phyloP scores from a whole-genome alignment of 2,797 vertebrate genomes.

The Poecilia gillii region DNA sequence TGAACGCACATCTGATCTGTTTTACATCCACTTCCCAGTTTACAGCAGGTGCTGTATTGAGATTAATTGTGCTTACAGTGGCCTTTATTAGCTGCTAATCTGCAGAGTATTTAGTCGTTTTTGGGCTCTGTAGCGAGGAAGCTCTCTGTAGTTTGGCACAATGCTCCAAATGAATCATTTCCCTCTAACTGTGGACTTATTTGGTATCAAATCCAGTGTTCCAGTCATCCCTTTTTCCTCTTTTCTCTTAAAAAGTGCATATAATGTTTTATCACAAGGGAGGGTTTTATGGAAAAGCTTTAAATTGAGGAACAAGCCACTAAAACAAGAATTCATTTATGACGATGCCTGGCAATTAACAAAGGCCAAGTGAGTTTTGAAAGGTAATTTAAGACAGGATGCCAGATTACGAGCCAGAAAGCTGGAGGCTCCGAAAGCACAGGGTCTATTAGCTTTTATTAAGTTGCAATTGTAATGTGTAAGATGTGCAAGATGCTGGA shows the following conservation, averaged over 20 bases:
- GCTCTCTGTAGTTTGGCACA: slow-evolving; percentile 12
- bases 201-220: slow-evolving; percentile 22
- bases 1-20: not conserved
- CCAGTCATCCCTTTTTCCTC: not conserved
- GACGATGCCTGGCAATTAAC: not conserved
- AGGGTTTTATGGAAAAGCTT: not conserved
- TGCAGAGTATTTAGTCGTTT: not conserved
- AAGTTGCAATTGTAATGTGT: not conserved
- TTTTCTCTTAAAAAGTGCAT: not conserved
- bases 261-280: not conserved
- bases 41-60: not conserved
- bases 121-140: slow-evolving; percentile 2
- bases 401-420: not conserved
- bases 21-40: not conserved
- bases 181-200: slow-evolving; percentile 11
- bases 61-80: not conserved
- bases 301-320: not conserved
- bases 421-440: not conserved
- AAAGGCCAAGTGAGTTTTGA: not conserved
- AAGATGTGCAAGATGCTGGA: not conserved
- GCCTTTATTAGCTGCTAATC: slow-evolving; percentile 6
- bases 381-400: not conserved
- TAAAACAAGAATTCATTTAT: not conserved
- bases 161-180: not conserved
- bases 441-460: not conserved